Evolutionary conservation across 2,888 invertebrate genomes (phyloP).

Genomic region (Ochropleura plecta): DNA sequence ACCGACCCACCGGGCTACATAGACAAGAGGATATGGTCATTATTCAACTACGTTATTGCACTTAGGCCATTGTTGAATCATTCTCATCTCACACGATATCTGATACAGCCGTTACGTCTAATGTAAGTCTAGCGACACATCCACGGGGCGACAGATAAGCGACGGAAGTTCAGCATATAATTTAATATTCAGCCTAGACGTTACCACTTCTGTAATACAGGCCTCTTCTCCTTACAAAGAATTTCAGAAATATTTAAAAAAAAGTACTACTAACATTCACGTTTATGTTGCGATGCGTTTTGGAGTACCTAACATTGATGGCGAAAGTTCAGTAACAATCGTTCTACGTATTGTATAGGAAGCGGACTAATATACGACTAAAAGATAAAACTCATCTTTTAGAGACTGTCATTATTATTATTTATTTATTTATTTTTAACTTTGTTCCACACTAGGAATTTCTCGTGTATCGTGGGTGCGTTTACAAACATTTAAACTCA

Average conservation of each 20-base stretch:
- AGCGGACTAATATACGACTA: background rate
- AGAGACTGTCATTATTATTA: background rate
- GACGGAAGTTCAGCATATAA: background rate
- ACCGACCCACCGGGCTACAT: constrained; percentile 46
- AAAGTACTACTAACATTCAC: background rate
- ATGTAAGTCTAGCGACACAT: constrained; percentile 14
- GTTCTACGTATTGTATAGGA: background rate
- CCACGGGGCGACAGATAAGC: background rate
- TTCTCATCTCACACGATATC: constrained; percentile 74
- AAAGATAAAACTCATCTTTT: background rate
- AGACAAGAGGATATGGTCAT: constrained; percentile 80
- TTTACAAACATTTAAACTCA: too few relatives aligned
- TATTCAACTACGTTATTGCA: constrained; percentile 77
- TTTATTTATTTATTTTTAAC: too few relatives aligned
- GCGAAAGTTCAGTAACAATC: background rate
- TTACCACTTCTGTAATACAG: background rate
- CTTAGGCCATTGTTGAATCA: constrained; percentile 77
- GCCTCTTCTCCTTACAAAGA: background rate
- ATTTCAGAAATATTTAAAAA: background rate
- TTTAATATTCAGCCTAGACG: background rate
- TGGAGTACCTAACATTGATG: background rate
- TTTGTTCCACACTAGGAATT: too few relatives aligned
- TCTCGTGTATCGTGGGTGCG: too few relatives aligned
- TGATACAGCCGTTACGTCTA: constrained; percentile 45
- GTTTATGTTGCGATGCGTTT: background rate